Conservation (phyloP, 1,140 invertebrate genomes). For the Drosophila guanche region DNA sequence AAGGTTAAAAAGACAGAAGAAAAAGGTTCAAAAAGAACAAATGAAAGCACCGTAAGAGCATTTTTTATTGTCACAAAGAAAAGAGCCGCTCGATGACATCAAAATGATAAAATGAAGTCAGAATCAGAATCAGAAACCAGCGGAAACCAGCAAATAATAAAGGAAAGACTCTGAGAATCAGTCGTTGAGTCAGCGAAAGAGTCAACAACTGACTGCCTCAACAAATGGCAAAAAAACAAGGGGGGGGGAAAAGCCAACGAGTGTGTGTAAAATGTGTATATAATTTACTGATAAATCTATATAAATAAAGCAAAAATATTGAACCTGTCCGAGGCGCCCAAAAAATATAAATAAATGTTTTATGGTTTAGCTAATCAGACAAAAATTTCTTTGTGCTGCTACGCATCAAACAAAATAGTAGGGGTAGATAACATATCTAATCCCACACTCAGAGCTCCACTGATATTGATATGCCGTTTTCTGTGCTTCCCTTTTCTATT, state of each 20-base stretch:
- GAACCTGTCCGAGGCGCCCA: conserved; percentile 18
- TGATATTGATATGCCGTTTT: conserved; percentile 30
- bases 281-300: conserved; percentile 25
- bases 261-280: conserved; percentile 30
- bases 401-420: conserved; percentile 1
- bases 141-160: conserved; percentile 23
- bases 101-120: conserved; percentile 62
- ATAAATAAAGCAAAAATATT: conserved; percentile 34
- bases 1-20: conserved; percentile 5
- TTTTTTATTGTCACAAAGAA: conserved; percentile 52
- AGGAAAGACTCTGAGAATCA: conserved; percentile 5
- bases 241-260: not conserved
- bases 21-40: conserved; percentile 23
- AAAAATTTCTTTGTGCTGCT: conserved; percentile 32
- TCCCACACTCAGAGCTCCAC: conserved; percentile 37
- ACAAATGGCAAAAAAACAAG: conserved; percentile 50
- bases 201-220: conserved; percentile 50
- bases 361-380: conserved; percentile 12
- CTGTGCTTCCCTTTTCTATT: conserved; percentile 26
- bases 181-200: conserved; percentile 57
- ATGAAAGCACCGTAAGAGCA: conserved; percentile 53
- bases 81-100: conserved; percentile 60
- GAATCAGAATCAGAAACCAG: conserved; percentile 21
- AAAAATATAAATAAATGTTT: conserved; percentile 31
- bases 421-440: conserved; percentile 60